These are phyloP conservation scores for Sorex araneus DNA, from an alignment of 2,113 vertebrate species.

Conservation along the genomic window DNA sequence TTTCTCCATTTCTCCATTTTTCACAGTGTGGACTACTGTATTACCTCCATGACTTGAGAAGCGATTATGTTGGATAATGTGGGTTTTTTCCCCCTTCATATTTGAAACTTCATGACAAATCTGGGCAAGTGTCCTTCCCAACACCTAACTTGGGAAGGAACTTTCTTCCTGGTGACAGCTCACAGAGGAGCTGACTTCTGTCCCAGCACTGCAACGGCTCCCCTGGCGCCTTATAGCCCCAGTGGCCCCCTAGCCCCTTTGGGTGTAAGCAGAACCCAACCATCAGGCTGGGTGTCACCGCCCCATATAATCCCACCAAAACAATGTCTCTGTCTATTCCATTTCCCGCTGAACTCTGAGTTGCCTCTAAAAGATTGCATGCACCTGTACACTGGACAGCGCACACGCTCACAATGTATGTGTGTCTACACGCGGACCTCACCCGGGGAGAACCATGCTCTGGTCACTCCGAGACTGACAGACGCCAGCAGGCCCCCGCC, in stretches of 20 bases:
- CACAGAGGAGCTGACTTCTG: too few species aligned
- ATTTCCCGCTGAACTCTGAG: slow-evolving; percentile 7
- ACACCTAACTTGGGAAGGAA: neutral
- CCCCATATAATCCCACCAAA: neutral
- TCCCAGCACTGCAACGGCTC: neutral
- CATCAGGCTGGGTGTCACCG: too few species aligned
- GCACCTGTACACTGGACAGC: neutral
- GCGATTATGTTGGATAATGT: neutral
- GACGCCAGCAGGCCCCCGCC: neutral
- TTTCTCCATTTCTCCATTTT: slow-evolving; percentile 38
- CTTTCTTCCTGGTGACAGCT: too few species aligned
- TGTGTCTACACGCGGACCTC: neutral
- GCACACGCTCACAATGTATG: neutral
- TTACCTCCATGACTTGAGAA: slow-evolving; percentile 44
- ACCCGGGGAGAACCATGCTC: slow-evolving; percentile 28
- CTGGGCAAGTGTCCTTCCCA: slow-evolving; percentile 19
- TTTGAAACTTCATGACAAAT: slow-evolving; percentile 14
- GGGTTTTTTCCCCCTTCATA: neutral
- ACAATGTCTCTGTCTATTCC: slow-evolving; percentile 9
- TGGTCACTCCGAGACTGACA: slow-evolving; percentile 52
- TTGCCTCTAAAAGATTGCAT: slow-evolving; percentile 8
- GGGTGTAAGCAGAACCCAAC: too few species aligned
- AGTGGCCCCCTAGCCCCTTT: neutral
- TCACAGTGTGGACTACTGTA: neutral
- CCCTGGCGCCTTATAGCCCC: neutral